Evolutionary conservation across 2,797 vertebrate genomes (phyloP).

Genomic region (Chiroxiphia lanceolata): DNA sequence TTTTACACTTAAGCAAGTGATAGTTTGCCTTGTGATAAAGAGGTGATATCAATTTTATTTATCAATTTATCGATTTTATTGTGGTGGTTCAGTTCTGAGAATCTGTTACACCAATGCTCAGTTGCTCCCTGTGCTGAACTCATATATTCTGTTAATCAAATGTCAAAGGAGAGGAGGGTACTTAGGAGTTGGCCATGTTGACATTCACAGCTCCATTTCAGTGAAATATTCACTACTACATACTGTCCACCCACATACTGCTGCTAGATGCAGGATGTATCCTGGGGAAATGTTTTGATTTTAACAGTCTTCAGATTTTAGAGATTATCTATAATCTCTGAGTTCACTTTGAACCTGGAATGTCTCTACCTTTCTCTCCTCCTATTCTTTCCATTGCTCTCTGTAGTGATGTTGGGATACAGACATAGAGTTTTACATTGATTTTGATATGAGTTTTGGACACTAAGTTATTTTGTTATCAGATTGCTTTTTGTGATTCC

Average conservation of each 20-base stretch:
- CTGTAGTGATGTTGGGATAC: background rate
- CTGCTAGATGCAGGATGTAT: background rate
- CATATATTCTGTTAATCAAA: background rate
- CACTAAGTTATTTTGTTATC: background rate
- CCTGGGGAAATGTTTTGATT: background rate
- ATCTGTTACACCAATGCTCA: background rate
- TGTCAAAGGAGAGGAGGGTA: background rate
- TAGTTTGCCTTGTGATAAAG: background rate
- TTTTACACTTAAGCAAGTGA: background rate
- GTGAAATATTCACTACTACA: background rate
- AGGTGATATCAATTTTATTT: background rate
- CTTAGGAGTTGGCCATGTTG: background rate
- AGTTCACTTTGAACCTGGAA: background rate
- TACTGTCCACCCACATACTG: background rate
- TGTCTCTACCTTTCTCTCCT: background rate
- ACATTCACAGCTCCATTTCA: background rate
- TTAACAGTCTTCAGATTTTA: background rate
- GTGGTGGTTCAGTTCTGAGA: background rate
- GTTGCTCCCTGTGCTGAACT: background rate
- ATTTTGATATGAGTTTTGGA: background rate
- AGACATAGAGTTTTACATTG: background rate
- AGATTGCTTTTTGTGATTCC: background rate
- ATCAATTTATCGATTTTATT: background rate
- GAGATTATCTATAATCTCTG: background rate
- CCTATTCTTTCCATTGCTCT: background rate